These are phyloP conservation scores for Mormyrus proboscirostris DNA, from an alignment of 2,797 vertebrate genomes.

Conservation along the genomic window DNA sequence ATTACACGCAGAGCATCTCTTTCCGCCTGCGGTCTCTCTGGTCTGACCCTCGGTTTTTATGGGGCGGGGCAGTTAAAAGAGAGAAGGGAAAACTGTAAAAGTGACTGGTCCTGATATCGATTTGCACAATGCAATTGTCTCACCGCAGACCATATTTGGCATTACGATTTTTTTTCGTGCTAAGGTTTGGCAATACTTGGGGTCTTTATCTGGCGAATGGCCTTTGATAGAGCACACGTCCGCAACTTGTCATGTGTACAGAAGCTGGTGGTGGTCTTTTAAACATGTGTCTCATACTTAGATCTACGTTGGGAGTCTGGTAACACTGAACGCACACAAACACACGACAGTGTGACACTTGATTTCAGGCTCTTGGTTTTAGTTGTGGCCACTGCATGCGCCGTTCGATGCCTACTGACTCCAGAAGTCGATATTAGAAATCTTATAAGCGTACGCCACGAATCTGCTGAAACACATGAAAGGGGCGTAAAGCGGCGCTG, in stretches of 20 bases:
- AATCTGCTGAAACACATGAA: neutral
- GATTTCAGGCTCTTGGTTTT: neutral
- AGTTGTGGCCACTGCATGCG: neutral
- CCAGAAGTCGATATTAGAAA: neutral
- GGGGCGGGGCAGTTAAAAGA: neutral
- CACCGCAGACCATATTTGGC: neutral
- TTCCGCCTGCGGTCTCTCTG: neutral
- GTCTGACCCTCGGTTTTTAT: neutral
- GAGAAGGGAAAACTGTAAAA: neutral
- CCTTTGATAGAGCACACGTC: neutral
- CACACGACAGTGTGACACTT: neutral
- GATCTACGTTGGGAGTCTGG: neutral
- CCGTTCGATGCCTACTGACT: neutral
- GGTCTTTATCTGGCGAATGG: neutral
- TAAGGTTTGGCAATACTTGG: neutral
- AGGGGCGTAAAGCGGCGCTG: conserved; percentile 20
- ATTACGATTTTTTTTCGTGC: neutral
- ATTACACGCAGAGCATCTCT: neutral
- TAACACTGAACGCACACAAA: neutral
- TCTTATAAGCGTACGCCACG: too few species aligned
- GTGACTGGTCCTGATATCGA: neutral
- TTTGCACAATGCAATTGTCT: neutral
- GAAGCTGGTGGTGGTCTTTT: neutral
- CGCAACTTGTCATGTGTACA: neutral
- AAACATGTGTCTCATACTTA: neutral